Percentiles rank a stretch among this genome's conserved stretches.
phyloP scores from a whole-genome alignment of 2,113 vertebrate genomes.

The Pimephales promelas region DNA sequence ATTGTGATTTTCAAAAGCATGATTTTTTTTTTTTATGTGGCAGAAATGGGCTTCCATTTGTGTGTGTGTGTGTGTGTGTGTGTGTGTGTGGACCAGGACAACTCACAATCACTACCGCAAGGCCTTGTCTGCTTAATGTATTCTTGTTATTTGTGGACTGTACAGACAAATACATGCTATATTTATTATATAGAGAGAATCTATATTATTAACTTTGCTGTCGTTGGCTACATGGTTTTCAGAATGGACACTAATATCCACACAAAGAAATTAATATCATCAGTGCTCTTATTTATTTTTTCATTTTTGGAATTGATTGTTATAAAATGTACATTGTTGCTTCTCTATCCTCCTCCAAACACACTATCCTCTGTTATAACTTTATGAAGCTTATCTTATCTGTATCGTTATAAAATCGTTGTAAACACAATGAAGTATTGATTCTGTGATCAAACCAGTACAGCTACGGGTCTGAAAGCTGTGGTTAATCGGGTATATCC shows the following conservation, averaged over 20 bases:
- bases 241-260: constrained; percentile 56
- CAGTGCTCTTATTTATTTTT: constrained; percentile 63
- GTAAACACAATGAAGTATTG: background rate
- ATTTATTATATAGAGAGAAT: constrained; percentile 63
- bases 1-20: too few relatives aligned
- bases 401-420: background rate
- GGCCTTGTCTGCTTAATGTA: constrained; percentile 65
- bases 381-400: too few relatives aligned
- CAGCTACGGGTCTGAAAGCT: background rate
- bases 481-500: background rate
- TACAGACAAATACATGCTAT: constrained; percentile 64
- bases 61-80: background rate
- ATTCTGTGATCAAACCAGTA: background rate
- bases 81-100: background rate
- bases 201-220: constrained; percentile 64
- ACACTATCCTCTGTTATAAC: constrained; percentile 5
- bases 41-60: too few relatives aligned
- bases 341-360: constrained; percentile 59
- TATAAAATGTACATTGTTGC: constrained; percentile 66
- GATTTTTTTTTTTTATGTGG: too few relatives aligned
- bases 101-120: constrained; percentile 12
- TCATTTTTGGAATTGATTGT: constrained; percentile 58
- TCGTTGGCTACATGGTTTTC: constrained; percentile 50
- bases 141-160: constrained; percentile 64
- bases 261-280: constrained; percentile 58